Conservation (phyloP, 2,113 vertebrate species). For the Marmota flaviventris region DNA sequence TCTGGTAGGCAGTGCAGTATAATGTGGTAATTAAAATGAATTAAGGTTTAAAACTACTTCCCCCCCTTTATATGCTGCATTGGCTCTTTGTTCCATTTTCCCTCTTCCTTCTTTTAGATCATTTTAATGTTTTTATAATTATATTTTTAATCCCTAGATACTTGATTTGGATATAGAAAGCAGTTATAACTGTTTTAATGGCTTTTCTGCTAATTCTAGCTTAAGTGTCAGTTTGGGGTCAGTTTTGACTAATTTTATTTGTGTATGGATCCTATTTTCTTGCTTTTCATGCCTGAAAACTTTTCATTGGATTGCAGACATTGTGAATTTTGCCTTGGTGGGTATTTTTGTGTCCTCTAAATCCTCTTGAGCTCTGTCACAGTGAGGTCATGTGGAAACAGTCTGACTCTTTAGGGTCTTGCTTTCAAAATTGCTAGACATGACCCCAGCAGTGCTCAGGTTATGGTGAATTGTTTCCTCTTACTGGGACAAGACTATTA, state of each 20-base stretch:
- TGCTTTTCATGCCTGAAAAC: background rate
- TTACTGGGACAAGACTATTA: background rate
- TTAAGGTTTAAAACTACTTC: background rate
- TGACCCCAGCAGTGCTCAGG: background rate
- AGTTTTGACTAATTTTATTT: background rate
- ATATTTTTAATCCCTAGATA: background rate
- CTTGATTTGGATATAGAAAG: background rate
- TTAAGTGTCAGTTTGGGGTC: background rate
- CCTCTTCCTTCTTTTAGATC: background rate
- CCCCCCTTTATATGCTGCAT: background rate
- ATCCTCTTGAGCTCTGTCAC: background rate
- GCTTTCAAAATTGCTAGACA: background rate
- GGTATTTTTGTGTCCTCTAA: background rate
- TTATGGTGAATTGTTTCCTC: background rate
- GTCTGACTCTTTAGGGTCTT: background rate
- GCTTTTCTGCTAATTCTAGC: background rate
- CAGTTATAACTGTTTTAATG: background rate
- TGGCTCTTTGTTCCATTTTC: constrained; percentile 11
- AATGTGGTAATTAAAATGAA: background rate
- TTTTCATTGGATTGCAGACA: background rate
- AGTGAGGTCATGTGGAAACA: background rate
- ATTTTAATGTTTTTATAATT: background rate
- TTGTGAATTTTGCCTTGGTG: background rate
- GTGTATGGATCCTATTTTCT: background rate
- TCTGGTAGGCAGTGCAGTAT: background rate